Percentiles rank a stretch among this genome's conserved stretches.
Conservation (phyloP, 2,113 vertebrate genomes). For the Paradisaea rubra region DNA sequence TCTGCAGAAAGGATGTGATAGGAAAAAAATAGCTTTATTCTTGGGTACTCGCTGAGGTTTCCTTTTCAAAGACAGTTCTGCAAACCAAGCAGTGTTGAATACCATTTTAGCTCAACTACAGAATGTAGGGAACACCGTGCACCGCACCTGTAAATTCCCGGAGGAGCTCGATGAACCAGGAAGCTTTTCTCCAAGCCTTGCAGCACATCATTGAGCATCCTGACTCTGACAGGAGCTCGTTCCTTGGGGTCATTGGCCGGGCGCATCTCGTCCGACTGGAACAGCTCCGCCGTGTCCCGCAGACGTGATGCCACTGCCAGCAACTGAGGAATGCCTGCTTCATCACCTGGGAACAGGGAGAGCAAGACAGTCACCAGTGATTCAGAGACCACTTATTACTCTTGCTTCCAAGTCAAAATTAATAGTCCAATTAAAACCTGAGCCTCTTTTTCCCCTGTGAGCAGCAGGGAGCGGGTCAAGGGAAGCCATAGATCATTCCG, state of each 20-base stretch:
- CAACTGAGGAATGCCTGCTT: slow-evolving; percentile 45
- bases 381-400: background rate
- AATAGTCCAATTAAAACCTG: background rate
- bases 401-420: background rate
- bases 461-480: background rate
- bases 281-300: slow-evolving; percentile 80
- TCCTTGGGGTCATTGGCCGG: slow-evolving; percentile 92
- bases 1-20: background rate
- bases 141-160: slow-evolving; percentile 85
- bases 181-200: slow-evolving; percentile 90
- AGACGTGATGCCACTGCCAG: slow-evolving; percentile 71
- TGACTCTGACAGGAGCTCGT: slow-evolving; percentile 77
- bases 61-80: background rate
- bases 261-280: slow-evolving; percentile 93
- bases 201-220: slow-evolving; percentile 92
- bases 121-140: slow-evolving; percentile 12
- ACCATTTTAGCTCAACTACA: background rate
- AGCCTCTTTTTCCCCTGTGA: background rate
- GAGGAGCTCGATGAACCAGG: slow-evolving; percentile 71
- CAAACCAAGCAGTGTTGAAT: background rate
- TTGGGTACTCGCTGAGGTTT: background rate
- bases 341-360: slow-evolving; percentile 66
- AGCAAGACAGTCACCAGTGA: background rate
- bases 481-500: background rate
- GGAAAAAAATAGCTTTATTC: background rate